Percentiles rank a stretch among this genome's conserved stretches.
Evolutionary conservation across 2,888 invertebrate species (phyloP).

Genomic region (Cataglyphis albicans): DNA sequence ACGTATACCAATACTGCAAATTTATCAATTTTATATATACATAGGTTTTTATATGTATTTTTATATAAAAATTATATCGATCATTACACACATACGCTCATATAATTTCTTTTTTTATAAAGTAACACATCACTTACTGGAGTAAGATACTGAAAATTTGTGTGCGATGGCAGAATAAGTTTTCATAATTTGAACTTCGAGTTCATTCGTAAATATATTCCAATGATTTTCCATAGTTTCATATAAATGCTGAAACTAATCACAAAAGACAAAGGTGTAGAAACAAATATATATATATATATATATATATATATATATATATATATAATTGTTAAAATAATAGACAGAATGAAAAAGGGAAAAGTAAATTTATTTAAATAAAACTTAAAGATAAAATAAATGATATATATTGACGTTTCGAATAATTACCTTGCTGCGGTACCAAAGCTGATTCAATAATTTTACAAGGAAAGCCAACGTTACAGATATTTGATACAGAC

Average conservation of each 20-base stretch:
- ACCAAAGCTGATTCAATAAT: constrained; percentile 16
- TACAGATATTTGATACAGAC: constrained; percentile 20
- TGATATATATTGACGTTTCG: neutral
- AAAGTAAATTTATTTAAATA: neutral
- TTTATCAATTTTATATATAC: neutral
- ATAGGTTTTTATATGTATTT: neutral
- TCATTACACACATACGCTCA: neutral
- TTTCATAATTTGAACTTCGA: constrained; percentile 21
- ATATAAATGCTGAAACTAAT: constrained; percentile 32
- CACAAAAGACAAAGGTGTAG: neutral
- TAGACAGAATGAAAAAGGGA: neutral
- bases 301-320: too few species aligned
- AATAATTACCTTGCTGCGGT: constrained; percentile 6
- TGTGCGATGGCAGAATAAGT: constrained; percentile 3
- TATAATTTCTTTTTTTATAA: neutral
- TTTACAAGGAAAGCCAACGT: constrained; percentile 1
- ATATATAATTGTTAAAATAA: too few species aligned
- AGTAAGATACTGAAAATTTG: constrained; percentile 1
- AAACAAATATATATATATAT: neutral
- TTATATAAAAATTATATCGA: neutral
- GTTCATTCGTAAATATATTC: constrained; percentile 26
- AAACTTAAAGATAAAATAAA: neutral
- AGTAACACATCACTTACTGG: neutral
- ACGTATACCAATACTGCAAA: constrained; percentile 8
- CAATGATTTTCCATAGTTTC: constrained; percentile 32